These are phyloP conservation scores for Gorsachius magnificus DNA, from an alignment of 2,797 vertebrate species.

Conservation along the genomic window DNA sequence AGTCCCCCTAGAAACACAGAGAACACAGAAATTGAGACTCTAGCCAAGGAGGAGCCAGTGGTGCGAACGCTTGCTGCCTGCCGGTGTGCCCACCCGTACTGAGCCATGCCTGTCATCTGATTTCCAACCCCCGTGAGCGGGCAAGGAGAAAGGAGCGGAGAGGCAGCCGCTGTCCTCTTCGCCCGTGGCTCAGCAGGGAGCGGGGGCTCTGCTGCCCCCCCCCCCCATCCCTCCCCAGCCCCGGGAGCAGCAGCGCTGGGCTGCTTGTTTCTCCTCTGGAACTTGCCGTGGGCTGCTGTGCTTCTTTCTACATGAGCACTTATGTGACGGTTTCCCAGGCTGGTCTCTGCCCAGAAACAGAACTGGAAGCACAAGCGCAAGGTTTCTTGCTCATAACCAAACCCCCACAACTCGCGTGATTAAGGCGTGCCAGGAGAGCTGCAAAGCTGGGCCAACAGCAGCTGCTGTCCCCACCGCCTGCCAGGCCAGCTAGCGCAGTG, in stretches of 20 bases:
- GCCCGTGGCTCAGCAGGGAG: not conserved
- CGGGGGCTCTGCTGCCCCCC: not conserved
- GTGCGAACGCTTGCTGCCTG: not conserved
- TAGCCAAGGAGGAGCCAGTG: not conserved
- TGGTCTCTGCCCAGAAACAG: not conserved
- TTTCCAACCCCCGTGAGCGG: not conserved
- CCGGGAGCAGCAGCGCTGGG: not conserved
- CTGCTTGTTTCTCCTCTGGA: not conserved
- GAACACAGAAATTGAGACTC: not conserved
- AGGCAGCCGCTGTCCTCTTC: accelerated
- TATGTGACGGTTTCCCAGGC: accelerated
- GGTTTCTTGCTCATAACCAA: not conserved
- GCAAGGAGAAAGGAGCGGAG: not conserved
- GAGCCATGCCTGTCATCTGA: not conserved
- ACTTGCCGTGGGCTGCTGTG: not conserved
- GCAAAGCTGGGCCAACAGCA: not conserved
- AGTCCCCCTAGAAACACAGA: not conserved
- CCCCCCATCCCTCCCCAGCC: not conserved
- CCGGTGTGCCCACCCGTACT: accelerated
- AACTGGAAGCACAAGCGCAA: not conserved
- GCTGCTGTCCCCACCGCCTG: not conserved
- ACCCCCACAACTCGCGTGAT: accelerated
- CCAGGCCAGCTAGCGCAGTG: not conserved
- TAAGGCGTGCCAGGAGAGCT: not conserved
- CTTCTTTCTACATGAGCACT: no score